These are phyloP conservation scores for Acanthosepion lycidas DNA, from an alignment of 2,888 invertebrate genomes.

Conservation along the genomic window DNA sequence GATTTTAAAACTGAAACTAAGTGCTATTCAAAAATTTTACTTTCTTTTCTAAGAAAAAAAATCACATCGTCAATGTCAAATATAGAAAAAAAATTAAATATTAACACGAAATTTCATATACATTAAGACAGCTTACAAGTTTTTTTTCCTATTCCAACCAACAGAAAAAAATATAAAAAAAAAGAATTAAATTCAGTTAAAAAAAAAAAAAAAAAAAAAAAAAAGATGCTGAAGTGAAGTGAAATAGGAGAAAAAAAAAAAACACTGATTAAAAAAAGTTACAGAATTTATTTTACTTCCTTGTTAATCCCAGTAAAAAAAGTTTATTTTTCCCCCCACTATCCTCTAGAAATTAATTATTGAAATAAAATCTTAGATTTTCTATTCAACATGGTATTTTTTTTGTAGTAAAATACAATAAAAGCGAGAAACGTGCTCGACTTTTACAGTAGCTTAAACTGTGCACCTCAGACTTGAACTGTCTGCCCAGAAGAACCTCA, in stretches of 20 bases:
- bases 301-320: not conserved
- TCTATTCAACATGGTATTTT: not conserved
- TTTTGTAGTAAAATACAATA: not conserved
- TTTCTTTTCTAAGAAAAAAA: too few species aligned
- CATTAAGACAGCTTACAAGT: too few species aligned
- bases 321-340: too few species aligned
- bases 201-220: too few species aligned
- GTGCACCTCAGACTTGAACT: not conserved
- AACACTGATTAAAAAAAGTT: not conserved
- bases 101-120: too few species aligned
- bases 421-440: not conserved
- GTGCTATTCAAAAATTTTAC: too few species aligned
- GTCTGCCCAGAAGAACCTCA: not conserved
- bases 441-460: not conserved
- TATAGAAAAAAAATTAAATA: too few species aligned
- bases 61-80: too few species aligned
- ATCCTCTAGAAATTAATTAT: not conserved
- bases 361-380: not conserved
- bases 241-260: not conserved
- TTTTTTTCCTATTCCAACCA: too few species aligned
- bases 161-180: too few species aligned
- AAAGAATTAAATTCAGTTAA: too few species aligned
- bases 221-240: not conserved
- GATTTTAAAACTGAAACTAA: too few species aligned
- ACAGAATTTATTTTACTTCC: not conserved